Conservation (phyloP, 2,888 invertebrate species). For the Athalia rosae region DNA sequence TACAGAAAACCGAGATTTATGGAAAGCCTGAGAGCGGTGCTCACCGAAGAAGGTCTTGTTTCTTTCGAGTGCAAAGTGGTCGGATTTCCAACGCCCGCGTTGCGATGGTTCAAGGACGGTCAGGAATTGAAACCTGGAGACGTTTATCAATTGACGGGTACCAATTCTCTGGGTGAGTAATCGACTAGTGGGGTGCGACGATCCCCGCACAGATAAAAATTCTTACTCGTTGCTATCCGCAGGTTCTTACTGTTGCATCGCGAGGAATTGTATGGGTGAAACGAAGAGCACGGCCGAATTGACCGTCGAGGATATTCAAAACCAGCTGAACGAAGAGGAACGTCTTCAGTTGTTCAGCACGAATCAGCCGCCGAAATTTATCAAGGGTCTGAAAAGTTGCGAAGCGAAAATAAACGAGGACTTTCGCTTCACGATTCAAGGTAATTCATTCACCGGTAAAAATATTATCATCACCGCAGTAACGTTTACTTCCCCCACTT, state of each 20-base stretch:
- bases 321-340: slow-evolving; percentile 91
- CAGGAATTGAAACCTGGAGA: slow-evolving; percentile 94
- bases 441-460: slow-evolving; percentile 69
- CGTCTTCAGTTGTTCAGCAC: slow-evolving; percentile 83
- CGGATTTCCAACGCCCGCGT: slow-evolving; percentile 90
- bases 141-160: slow-evolving; percentile 93
- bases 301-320: slow-evolving; percentile 93
- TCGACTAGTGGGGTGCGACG: not conserved
- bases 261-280: slow-evolving; percentile 93
- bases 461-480: not conserved
- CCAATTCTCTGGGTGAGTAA: slow-evolving; percentile 83
- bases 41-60: slow-evolving; percentile 93
- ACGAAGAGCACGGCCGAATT: slow-evolving; percentile 90
- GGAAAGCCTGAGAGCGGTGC: slow-evolving; percentile 90
- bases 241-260: slow-evolving; percentile 92
- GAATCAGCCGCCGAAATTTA: slow-evolving; percentile 89
- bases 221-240: slow-evolving; percentile 2
- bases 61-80: slow-evolving; percentile 96
- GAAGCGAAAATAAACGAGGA: slow-evolving; percentile 89
- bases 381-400: slow-evolving; percentile 86
- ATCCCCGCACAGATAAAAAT: not conserved
- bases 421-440: slow-evolving; percentile 87
- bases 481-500: not conserved
- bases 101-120: slow-evolving; percentile 95
- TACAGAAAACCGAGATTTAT: slow-evolving; percentile 92